Evolutionary conservation across 2,797 vertebrate species (phyloP), one percentile per base, ranked within the genome.

Genomic region (Sebastes aleutianus): DNA sequence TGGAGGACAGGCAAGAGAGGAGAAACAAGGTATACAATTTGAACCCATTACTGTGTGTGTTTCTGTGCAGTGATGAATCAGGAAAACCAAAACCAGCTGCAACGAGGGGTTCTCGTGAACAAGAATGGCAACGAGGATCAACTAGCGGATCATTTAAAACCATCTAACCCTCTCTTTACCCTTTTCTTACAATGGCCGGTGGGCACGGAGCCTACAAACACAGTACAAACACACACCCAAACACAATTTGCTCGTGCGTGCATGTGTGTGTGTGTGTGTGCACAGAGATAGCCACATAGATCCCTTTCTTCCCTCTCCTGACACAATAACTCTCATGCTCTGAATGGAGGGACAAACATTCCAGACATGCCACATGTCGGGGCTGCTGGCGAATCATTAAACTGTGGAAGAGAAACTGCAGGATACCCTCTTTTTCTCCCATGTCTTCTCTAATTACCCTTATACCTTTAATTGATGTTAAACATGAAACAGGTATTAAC

Each of bases 331-430:
- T 93, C 91, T 93, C 93, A 87, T 90, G 90, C 91, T 91, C 90
- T 94, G 91, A 92, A 94, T 94, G 86, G 93, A 92, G 90, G 93
- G 89, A 94, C 94, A 96, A 95, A 95, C 95, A 96, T 96, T 95
- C 95, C 95, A 94, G 82, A 91, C 92, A 96, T 96, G 93, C 95
- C 96, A 90, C 94, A 95, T 94, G 92, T 95, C 89, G 91, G 88
- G 86, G 92, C 94, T 93, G 93, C 94, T 93, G 94, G 95, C 92
- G 74, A 96, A 96, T 96, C 94, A 96, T 96, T 96, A 96, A 96
- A 95, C 94, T 88, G 82, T 91, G 88, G 87, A 91, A 93, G 93
- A 93, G 91, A 93, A 92, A 94, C 93, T 91, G 90, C 94, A 95
- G 93, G 92, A 94, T 91, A 79, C 92, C 91, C 89, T 91, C 88